Conservation (phyloP, 2,113 vertebrate species). For the Eclectus roratus region DNA sequence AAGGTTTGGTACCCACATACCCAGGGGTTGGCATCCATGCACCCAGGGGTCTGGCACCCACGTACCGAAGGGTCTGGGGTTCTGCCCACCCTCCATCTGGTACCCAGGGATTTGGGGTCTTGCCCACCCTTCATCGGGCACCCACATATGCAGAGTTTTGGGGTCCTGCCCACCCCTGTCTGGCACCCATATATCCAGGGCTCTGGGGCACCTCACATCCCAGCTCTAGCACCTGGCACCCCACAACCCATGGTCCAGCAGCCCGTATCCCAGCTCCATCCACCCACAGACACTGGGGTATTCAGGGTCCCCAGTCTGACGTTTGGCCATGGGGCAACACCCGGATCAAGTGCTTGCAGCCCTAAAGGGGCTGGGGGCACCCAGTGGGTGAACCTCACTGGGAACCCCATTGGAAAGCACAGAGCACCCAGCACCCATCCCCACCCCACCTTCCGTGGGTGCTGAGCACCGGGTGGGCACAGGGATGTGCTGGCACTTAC, state of each 20-base stretch:
- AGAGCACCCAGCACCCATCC: background rate
- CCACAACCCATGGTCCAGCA: background rate
- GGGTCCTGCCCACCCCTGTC: background rate
- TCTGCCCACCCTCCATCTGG: too few relatives aligned
- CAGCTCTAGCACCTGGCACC: background rate
- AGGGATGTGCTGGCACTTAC: background rate
- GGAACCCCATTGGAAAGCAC: rapidly evolving
- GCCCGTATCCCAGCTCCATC: background rate
- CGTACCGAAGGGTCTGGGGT: background rate
- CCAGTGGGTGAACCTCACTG: background rate
- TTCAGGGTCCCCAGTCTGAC: rapidly evolving
- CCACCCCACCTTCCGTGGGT: background rate
- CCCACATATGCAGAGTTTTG: background rate
- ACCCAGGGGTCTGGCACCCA: background rate
- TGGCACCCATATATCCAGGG: background rate
- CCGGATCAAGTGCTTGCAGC: rapidly evolving
- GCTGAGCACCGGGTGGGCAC: rapidly evolving
- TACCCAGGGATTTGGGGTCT: background rate
- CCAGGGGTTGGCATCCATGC: background rate
- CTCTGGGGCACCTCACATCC: background rate
- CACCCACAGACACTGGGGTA: background rate
- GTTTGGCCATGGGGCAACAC: background rate
- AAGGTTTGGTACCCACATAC: rapidly evolving
- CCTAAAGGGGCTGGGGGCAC: background rate
- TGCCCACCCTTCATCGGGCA: background rate